Base-by-base conservation (phyloP, 2,888 invertebrate genomes). In the Chalcis sispes region DNA sequence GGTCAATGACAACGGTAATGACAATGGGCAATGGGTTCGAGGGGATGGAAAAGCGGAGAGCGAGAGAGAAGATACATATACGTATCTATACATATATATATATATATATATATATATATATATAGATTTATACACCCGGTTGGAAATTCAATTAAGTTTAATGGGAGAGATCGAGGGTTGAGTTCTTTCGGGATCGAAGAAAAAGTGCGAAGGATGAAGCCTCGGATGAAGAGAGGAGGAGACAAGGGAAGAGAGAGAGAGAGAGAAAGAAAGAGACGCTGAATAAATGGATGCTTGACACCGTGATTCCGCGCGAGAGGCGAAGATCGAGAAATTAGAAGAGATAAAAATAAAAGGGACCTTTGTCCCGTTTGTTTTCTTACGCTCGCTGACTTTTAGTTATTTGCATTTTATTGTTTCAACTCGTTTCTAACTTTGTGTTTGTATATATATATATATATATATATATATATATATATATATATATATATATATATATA, bases 101-200 rank as follows among this genome's bases (percentile, higher is more conserved):
- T n/a, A n/a, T n/a, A n/a, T n/a, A n/a, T n/a, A n/a, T n/a, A n/a
- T n/a, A n/a, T n/a, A n/a, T n/a, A n/a, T n/a, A n/a, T n/a, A n/a
- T n/a, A n/a, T n/a, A n/a, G n/a, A n/a, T n/a, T 48, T 15, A 48
- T 48, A 48, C 46, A n/a, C n/a, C n/a, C 58, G 70, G 76, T 65
- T 88, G 89, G 89, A 89, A 90, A 90, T 90, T 90, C 90, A 90
- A 90, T 90, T 90, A 90, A 90, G 89, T 90, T 90, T 90, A 90
- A 90, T 90, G 89, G 89, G 87, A 86, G 52, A n/a, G n/a, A n/a
- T n/a, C n/a, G n/a, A n/a, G n/a, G n/a, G n/a, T n/a, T n/a, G n/a
- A n/a, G n/a, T n/a, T n/a, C n/a, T n/a, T n/a, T n/a, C n/a, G n/a
- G n/a, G n/a, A n/a, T n/a, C n/a, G n/a, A n/a, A n/a, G n/a, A n/a